These are phyloP conservation scores for Rhagophthalmus giganteus DNA, from an alignment of 2,888 invertebrate genomes.

Conservation along the genomic window DNA sequence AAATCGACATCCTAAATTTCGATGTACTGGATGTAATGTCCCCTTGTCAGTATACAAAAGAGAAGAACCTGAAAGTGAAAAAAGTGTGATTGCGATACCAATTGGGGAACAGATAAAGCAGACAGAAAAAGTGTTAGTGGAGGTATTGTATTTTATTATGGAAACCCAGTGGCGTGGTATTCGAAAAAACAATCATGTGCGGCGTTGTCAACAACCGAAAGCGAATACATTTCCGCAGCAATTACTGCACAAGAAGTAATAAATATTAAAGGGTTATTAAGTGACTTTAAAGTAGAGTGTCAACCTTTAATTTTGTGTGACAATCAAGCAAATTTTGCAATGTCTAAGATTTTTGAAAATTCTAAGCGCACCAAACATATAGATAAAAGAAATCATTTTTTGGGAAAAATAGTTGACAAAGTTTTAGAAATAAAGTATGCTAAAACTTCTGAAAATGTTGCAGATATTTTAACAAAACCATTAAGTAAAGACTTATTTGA, in stretches of 20 bases:
- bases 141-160: too few relatives aligned
- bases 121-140: conserved; percentile 29
- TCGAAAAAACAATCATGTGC: conserved; percentile 13
- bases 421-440: too few relatives aligned
- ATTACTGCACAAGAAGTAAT: conserved; percentile 11
- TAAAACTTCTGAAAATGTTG: too few relatives aligned
- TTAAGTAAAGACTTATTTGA: too few relatives aligned
- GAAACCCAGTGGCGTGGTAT: too few relatives aligned
- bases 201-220: conserved; percentile 6
- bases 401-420: too few relatives aligned
- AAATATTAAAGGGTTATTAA: conserved; percentile 14
- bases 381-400: background rate
- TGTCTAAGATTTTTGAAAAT: background rate
- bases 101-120: conserved; percentile 27
- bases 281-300: background rate
- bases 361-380: background rate
- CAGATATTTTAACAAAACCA: too few relatives aligned
- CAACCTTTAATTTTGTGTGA: background rate
- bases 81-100: conserved; percentile 14
- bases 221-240: conserved; percentile 10
- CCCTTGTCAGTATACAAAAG: too few relatives aligned
- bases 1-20: too few relatives aligned
- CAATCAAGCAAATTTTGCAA: background rate
- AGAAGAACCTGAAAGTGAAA: too few relatives aligned
- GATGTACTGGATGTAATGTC: too few relatives aligned